Evolutionary conservation across 2,888 invertebrate species (phyloP).

Genomic region (Diploptera punctata): DNA sequence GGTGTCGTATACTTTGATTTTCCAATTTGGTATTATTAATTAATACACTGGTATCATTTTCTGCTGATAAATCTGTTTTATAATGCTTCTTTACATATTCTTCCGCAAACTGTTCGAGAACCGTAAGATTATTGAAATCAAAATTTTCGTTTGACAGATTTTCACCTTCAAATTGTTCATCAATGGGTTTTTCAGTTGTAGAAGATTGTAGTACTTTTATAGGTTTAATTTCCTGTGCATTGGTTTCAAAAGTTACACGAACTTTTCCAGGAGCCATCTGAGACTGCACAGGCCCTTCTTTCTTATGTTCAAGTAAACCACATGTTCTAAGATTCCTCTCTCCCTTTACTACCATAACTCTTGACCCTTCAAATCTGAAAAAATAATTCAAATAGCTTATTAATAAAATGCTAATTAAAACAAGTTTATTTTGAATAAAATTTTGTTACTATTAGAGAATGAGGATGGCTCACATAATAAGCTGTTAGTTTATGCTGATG

Average conservation of each 20-base stretch:
- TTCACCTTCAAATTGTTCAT: constrained; percentile 36
- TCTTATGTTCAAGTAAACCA: constrained; percentile 73
- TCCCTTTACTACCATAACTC: constrained; percentile 82
- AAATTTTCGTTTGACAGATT: constrained; percentile 33
- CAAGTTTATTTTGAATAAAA: too few relatives aligned
- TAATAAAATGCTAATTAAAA: constrained; percentile 8
- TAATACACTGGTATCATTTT: constrained; percentile 24
- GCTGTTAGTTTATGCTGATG: too few relatives aligned
- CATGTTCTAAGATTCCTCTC: constrained; percentile 79
- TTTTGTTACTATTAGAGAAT: too few relatives aligned
- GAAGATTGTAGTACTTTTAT: background rate
- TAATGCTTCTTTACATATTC: constrained; percentile 15
- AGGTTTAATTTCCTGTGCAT: constrained; percentile 56
- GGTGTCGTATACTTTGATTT: constrained; percentile 39
- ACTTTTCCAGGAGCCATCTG: constrained; percentile 64
- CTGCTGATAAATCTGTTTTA: constrained; percentile 41
- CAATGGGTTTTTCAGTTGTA: background rate
- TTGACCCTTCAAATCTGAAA: constrained; percentile 67
- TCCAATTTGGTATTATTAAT: background rate
- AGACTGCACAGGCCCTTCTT: constrained; percentile 58
- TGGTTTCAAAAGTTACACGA: constrained; percentile 65
- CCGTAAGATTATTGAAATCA: constrained; percentile 22
- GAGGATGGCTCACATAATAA: too few relatives aligned
- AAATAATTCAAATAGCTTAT: constrained; percentile 19
- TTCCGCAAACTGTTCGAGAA: constrained; percentile 10